phyloP scores from a whole-genome alignment of 2,797 vertebrate species.

The Hipposideros larvatus region DNA sequence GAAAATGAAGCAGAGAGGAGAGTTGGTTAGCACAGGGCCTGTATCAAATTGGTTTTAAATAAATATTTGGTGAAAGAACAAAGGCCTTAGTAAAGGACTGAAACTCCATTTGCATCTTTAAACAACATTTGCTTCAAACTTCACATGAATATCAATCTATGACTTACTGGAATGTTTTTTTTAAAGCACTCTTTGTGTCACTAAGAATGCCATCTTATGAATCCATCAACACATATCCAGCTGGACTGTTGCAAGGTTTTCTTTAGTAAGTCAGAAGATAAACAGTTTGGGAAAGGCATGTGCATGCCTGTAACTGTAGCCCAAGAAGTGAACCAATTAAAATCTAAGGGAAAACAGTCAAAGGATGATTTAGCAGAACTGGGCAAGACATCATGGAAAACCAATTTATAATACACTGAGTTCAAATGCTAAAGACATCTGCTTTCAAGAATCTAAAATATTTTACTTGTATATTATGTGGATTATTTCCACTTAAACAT shows the following conservation, averaged over 20 bases:
- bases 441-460: neutral
- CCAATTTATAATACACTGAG: neutral
- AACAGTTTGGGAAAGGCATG: neutral
- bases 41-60: neutral
- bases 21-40: neutral
- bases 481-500: neutral
- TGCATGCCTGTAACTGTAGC: neutral
- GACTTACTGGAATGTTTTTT: constrained; percentile 10
- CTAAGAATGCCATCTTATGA: constrained; percentile 46
- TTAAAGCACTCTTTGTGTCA: neutral
- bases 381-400: constrained; percentile 23
- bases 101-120: constrained; percentile 36
- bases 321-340: neutral
- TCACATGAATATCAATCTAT: neutral
- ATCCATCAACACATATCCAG: neutral
- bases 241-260: neutral
- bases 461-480: neutral
- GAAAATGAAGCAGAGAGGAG: neutral
- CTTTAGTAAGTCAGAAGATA: constrained; percentile 42
- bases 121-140: neutral
- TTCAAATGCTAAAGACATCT: neutral
- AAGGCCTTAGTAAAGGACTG: neutral
- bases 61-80: constrained; percentile 38
- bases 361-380: constrained; percentile 24
- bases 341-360: neutral